A percentile compares a stretch with the other conserved stretches of the same genome.
Conservation (phyloP, 2,113 vertebrate genomes). For the Cyanoderma ruficeps region DNA sequence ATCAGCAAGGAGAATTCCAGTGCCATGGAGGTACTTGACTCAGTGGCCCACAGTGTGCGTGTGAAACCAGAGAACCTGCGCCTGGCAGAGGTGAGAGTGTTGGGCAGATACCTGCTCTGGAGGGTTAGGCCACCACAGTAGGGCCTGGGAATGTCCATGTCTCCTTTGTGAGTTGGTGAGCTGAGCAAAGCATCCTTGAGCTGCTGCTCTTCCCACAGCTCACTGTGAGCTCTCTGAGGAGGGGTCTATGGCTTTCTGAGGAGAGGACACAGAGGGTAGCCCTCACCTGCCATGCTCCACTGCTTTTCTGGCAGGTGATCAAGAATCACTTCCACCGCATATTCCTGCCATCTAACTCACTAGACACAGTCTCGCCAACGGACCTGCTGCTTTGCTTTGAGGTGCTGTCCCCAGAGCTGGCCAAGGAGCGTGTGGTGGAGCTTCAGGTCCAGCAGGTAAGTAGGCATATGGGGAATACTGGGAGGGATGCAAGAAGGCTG, state of each 20-base stretch:
- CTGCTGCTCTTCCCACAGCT: background rate
- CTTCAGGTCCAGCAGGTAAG: conserved; percentile 92
- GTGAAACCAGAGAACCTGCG: conserved; percentile 92
- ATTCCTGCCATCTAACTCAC: conserved; percentile 85
- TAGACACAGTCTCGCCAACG: conserved; percentile 85
- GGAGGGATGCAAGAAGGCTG: background rate
- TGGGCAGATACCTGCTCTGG: background rate
- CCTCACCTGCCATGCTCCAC: fast-evolving
- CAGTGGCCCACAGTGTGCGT: conserved; percentile 85
- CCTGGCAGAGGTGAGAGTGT: conserved; percentile 84
- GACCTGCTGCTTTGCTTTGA: conserved; percentile 95
- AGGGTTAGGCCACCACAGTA: background rate
- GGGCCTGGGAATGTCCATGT: background rate
- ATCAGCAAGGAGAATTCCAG: conserved; percentile 96
- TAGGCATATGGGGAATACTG: background rate
- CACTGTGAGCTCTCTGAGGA: background rate
- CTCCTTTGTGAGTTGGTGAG: background rate
- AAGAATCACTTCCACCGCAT: conserved; percentile 90
- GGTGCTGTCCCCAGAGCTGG: conserved; percentile 90
- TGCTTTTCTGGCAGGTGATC: conserved; percentile 78
- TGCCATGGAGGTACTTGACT: conserved; percentile 91
- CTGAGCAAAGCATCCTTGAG: background rate
- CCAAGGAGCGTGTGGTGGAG: conserved; percentile 91
- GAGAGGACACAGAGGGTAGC: background rate
- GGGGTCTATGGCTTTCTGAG: background rate